Evolutionary conservation across 1,140 invertebrate genomes (phyloP).

Genomic region (Drosophila baimaii): DNA sequence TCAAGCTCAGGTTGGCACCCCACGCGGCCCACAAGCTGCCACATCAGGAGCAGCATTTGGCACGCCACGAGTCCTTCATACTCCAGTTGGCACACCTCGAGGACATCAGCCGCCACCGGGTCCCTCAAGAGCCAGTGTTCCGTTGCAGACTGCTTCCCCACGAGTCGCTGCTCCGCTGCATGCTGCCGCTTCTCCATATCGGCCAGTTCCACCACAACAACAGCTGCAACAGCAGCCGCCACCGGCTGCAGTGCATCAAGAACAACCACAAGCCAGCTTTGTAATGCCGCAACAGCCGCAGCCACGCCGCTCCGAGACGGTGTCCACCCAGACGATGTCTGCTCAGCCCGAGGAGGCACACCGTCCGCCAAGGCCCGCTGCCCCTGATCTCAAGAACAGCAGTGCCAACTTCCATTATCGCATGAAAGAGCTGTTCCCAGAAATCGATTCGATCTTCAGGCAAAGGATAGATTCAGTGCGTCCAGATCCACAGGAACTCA

Average conservation of each 20-base stretch:
- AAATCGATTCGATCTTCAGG: slow-evolving; percentile 44
- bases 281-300: slow-evolving; percentile 28
- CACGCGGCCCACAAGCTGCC: background rate
- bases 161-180: background rate
- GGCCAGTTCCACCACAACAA: background rate
- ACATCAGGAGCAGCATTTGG: too few species aligned
- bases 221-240: slow-evolving; percentile 8
- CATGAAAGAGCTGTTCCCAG: slow-evolving; percentile 46
- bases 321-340: slow-evolving; percentile 45
- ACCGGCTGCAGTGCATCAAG: background rate
- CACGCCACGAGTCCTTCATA: background rate
- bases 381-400: slow-evolving; percentile 61
- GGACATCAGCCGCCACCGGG: background rate
- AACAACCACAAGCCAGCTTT: slow-evolving; percentile 5
- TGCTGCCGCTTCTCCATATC: background rate
- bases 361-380: slow-evolving; percentile 8
- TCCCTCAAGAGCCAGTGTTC: background rate
- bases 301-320: slow-evolving; percentile 42
- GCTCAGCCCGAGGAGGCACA: slow-evolving; percentile 2
- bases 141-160: background rate
- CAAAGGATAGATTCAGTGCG: slow-evolving; percentile 31
- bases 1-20: too few species aligned
- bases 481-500: slow-evolving; percentile 27
- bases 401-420: slow-evolving; percentile 61
- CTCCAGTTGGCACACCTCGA: background rate